These are phyloP conservation scores for Chaetoderma sp. DNA, from an alignment of 2,888 invertebrate species.

Conservation along the genomic window DNA sequence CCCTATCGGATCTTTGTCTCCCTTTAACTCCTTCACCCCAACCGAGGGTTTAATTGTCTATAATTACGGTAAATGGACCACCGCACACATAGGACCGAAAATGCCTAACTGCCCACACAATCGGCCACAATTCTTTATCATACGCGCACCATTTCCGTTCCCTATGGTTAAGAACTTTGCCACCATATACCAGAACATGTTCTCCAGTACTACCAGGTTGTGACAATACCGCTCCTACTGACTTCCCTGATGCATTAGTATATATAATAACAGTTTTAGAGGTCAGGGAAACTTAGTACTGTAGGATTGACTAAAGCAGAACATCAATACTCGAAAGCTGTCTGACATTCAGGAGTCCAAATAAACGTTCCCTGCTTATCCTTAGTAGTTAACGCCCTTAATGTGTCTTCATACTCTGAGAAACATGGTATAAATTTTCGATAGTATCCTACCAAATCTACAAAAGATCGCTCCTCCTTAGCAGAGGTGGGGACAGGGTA, in stretches of 20 bases:
- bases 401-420: slow-evolving; percentile 21
- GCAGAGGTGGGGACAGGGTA: slow-evolving; percentile 22
- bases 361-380: slow-evolving; percentile 12
- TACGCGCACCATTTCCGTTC: slow-evolving; percentile 32
- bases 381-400: slow-evolving; percentile 24
- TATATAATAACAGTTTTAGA: too few relatives aligned
- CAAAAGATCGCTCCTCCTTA: slow-evolving; percentile 19
- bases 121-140: slow-evolving; percentile 30
- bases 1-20: slow-evolving; percentile 27
- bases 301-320: not conserved
- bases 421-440: slow-evolving; percentile 19
- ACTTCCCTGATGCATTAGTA: too few relatives aligned
- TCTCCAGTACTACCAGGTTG: slow-evolving; percentile 23
- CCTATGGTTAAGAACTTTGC: slow-evolving; percentile 21
- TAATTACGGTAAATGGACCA: slow-evolving; percentile 12
- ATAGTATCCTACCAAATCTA: slow-evolving; percentile 25
- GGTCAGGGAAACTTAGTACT: too few relatives aligned
- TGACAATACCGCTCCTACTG: slow-evolving; percentile 28
- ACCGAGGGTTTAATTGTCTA: too few relatives aligned
- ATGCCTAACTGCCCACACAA: slow-evolving; percentile 24
- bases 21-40: slow-evolving; percentile 29
- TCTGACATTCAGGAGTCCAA: slow-evolving; percentile 25
- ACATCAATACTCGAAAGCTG: slow-evolving; percentile 14
- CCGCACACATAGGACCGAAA: slow-evolving; percentile 35
- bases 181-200: slow-evolving; percentile 26